These are phyloP conservation scores for Leptocoma aspasia DNA, from an alignment of 2,113 vertebrate genomes.

Conservation along the genomic window DNA sequence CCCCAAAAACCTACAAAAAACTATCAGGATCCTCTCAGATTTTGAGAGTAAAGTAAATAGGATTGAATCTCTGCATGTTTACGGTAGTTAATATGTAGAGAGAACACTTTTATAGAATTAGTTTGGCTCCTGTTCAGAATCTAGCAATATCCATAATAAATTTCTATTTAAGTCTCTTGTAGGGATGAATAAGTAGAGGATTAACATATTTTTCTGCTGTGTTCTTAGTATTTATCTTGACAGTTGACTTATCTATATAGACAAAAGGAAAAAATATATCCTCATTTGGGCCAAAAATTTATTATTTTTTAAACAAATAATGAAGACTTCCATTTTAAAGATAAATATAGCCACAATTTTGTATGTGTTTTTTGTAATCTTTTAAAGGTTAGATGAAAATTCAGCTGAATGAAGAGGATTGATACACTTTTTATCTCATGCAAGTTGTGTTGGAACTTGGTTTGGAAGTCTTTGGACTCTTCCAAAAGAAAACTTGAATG, in stretches of 20 bases:
- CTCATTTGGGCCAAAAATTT: background rate
- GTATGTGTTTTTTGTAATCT: background rate
- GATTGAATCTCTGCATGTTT: constrained; percentile 62
- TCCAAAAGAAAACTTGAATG: background rate
- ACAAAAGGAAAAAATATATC: background rate
- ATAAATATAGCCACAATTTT: background rate
- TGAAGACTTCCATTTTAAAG: background rate
- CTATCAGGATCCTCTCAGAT: background rate
- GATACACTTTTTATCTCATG: background rate
- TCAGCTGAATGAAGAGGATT: background rate
- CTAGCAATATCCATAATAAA: constrained; percentile 74
- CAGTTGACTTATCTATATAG: constrained; percentile 25
- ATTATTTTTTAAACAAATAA: background rate
- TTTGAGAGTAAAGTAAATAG: constrained; percentile 18
- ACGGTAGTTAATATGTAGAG: constrained; percentile 71
- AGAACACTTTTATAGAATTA: constrained; percentile 73
- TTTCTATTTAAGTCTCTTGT: constrained; percentile 62
- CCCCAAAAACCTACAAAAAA: background rate
- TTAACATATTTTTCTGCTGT: constrained; percentile 67
- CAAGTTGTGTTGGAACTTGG: background rate
- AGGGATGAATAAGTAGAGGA: constrained; percentile 67
- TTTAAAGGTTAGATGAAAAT: background rate
- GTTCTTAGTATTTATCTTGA: constrained; percentile 62
- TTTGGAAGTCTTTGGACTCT: background rate
- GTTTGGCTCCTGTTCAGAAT: constrained; percentile 74